Evolutionary conservation across 2,113 vertebrate species (phyloP).

Genomic region (Bungarus multicinctus): DNA sequence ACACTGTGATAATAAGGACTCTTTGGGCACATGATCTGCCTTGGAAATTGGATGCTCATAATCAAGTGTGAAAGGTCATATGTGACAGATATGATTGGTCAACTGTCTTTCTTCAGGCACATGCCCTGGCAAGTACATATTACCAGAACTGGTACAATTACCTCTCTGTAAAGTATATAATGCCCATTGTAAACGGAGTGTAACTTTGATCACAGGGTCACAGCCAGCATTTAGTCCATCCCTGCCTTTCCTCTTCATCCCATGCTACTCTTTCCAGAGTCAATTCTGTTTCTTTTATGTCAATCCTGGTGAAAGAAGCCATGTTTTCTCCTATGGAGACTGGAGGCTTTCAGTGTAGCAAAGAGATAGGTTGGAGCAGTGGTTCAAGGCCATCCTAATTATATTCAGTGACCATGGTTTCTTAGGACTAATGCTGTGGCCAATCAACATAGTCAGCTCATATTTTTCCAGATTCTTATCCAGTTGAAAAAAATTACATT

Average conservation of each 20-base stretch:
- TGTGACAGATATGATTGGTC: neutral
- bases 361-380: neutral
- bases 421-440: neutral
- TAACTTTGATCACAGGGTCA: neutral
- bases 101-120: neutral
- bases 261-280: neutral
- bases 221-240: neutral
- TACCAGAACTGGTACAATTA: neutral
- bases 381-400: neutral
- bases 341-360: neutral
- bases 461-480: neutral
- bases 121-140: neutral
- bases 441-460: neutral
- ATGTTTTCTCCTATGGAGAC: neutral
- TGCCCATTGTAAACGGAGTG: neutral
- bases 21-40: neutral
- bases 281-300: neutral
- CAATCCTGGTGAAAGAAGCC: neutral
- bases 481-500: neutral
- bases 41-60: neutral
- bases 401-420: neutral
- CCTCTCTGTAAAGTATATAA: neutral
- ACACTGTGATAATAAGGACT: too few species aligned
- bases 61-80: neutral
- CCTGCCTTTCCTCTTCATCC: neutral